Evolutionary conservation across 2,113 vertebrate genomes (phyloP).

Genomic region (Pedetes capensis): DNA sequence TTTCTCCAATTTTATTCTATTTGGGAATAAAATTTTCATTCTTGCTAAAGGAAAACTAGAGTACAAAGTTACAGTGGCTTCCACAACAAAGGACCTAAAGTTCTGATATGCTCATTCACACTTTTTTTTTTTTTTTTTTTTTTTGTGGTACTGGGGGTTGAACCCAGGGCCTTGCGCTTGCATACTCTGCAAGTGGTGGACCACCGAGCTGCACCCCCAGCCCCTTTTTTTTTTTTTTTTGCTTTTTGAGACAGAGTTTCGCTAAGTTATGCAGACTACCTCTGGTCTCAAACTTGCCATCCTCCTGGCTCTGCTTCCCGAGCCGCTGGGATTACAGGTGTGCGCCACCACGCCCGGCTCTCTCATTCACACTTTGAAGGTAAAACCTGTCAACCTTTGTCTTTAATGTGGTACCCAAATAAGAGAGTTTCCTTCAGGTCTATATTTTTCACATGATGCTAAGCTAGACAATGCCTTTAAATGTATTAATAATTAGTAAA

Average conservation of each 20-base stretch:
- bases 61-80: background rate
- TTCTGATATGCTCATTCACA: background rate
- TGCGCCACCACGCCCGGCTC: no score
- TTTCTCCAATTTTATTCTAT: background rate
- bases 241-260: no score
- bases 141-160: no score
- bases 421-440: background rate
- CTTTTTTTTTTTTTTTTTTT: background rate
- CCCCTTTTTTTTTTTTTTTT: no score
- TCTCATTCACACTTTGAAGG: background rate
- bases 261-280: no score
- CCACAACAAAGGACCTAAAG: background rate
- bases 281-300: no score
- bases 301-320: no score
- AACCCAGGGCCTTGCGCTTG: no score
- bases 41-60: background rate
- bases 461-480: background rate
- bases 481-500: slow-evolving; percentile 38
- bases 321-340: no score
- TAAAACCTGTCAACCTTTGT: background rate
- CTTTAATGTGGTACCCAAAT: background rate
- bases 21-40: background rate
- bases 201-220: no score
- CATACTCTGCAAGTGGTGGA: no score
- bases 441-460: background rate